Evolutionary conservation across 2,888 invertebrate genomes (phyloP), one percentile per base, ranked within the genome.

Genomic region (Tortricodes alternella): DNA sequence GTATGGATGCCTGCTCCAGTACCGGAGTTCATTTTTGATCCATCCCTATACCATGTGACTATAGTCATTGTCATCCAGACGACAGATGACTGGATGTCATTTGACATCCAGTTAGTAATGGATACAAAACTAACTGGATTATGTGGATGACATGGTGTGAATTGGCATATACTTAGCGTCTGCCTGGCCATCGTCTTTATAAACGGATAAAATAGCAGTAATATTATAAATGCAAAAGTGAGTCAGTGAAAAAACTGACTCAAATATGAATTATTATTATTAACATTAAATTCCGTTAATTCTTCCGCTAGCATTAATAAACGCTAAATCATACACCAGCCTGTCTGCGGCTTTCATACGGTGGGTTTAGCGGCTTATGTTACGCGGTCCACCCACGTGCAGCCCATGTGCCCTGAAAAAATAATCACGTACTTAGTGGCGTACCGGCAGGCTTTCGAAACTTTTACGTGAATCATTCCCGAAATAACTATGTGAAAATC

Each of bases 331-430:
- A 49, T 34, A 29, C 15, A 32, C 35, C 49, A 50, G 37, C 44
- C 9, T 21, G 37, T 51, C 27, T 50, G 50, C 49, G 49, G 56
- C 16, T 49, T 32, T 19, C 8, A 7, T 29, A 18, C 18, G 7
- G 16, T n/a, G 11, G n/a, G n/a, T n/a, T 32, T 23, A 41, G 8
- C 41, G 34, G 41, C n/a, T 34, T 16, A 2, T 6, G 3, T n/a
- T n/a, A n/a, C 3, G 15, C n/a, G 6, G 27, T n/a, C n/a, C 15
- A 23, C 32, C 23, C 34, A 51, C 38, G 24, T 58, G 53, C 32
- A 23, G 13, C 29, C 38, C 39, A 50, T 49, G 29, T 55, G 50
- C 27, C 24, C 24, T 37, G 43, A 43, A 51, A 55, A 43, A 56
- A 56, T 56, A 52, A 48, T 38, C 27, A 41, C 19, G 23, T 24